phyloP scores from a whole-genome alignment of 2,113 vertebrate species.

The Colaptes auratus region DNA sequence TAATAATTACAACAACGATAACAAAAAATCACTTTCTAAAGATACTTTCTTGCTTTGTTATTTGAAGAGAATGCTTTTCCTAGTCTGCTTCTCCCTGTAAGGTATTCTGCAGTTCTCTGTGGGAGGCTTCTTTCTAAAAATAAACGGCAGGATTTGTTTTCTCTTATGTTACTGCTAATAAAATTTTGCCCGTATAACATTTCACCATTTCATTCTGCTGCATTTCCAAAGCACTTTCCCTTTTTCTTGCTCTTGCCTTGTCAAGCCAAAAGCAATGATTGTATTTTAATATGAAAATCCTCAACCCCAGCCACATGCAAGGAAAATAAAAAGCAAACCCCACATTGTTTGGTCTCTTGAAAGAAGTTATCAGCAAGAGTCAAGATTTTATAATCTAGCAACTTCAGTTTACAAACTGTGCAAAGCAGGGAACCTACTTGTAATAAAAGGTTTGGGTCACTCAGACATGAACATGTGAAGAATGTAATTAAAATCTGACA shows the following conservation, averaged over 20 bases:
- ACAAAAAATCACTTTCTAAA: not conserved
- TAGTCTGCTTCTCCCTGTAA: not conserved
- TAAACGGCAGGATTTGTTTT: constrained; percentile 45
- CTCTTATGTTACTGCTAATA: constrained; percentile 51
- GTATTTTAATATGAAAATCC: not conserved
- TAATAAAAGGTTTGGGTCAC: not conserved
- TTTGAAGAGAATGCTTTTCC: not conserved
- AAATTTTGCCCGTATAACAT: constrained; percentile 17
- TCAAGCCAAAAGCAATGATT: not conserved
- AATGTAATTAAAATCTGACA: not conserved
- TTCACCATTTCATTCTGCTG: not conserved
- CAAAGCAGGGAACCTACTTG: not conserved
- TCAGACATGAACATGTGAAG: not conserved
- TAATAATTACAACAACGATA: not conserved
- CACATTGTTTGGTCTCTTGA: not conserved
- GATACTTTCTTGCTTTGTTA: not conserved
- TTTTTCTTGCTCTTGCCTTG: not conserved
- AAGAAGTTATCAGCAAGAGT: not conserved
- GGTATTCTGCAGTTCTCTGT: constrained; percentile 13
- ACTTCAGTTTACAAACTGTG: not conserved
- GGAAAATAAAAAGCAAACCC: not conserved
- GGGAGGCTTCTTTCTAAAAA: constrained; percentile 53
- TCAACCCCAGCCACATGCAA: not conserved
- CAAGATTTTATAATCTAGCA: not conserved
- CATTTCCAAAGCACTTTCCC: constrained; percentile 8